A percentile compares a stretch with the other conserved stretches of the same genome.
These are phyloP conservation scores for Laticauda laticaudata DNA, from an alignment of 2,113 vertebrate genomes.

Conservation along the genomic window DNA sequence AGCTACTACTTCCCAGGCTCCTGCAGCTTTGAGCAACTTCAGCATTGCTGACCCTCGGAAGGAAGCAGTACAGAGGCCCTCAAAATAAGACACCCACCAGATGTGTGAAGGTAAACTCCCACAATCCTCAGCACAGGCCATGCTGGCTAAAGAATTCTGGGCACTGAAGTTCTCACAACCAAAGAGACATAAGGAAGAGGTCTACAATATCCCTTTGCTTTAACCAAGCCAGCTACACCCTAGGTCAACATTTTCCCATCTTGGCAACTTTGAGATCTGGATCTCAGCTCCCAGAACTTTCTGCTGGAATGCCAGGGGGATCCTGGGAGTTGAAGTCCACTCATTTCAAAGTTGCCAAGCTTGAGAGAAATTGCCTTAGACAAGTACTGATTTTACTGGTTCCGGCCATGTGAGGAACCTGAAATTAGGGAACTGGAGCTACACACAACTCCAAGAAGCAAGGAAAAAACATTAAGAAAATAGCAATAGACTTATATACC, in stretches of 20 bases:
- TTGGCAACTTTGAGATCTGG: background rate
- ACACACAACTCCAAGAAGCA: background rate
- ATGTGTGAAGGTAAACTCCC: background rate
- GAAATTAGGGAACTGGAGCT: background rate
- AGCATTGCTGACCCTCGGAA: background rate
- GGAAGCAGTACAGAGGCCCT: background rate
- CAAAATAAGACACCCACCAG: background rate
- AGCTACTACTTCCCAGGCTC: no score
- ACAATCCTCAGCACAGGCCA: background rate
- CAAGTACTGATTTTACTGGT: background rate
- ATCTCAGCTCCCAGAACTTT: background rate
- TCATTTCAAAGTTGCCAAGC: background rate
- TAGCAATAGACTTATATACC: background rate
- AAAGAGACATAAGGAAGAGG: background rate
- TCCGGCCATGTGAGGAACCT: background rate
- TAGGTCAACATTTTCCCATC: background rate
- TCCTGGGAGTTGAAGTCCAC: background rate
- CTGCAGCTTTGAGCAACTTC: no score
- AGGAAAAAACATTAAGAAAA: background rate
- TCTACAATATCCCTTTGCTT: background rate
- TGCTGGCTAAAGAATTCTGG: background rate
- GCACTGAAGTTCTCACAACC: background rate
- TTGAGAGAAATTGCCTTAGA: background rate
- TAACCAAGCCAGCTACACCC: background rate
- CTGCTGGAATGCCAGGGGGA: background rate